Conservation (phyloP, 1,140 invertebrate genomes). For the Drosophila baimaii region DNA sequence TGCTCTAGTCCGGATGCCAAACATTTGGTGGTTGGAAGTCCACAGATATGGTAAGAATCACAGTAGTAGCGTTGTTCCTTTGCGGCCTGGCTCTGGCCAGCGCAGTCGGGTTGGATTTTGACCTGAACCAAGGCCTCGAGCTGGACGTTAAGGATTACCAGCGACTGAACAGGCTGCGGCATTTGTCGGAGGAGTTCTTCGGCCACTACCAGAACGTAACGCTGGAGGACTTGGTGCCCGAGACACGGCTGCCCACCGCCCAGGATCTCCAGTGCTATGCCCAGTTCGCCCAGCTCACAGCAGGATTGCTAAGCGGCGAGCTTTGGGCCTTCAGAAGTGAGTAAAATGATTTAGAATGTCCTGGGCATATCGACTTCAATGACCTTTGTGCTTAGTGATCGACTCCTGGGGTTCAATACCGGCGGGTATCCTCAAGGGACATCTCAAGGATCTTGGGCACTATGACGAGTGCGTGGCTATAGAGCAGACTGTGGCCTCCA, state of each 20-base stretch:
- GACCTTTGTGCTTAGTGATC: slow-evolving; percentile 42
- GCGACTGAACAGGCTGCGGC: slow-evolving; percentile 24
- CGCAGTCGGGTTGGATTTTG: background rate
- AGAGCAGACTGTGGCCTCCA: slow-evolving; percentile 17
- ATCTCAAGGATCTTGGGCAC: slow-evolving; percentile 61
- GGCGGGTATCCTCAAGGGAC: slow-evolving; percentile 55
- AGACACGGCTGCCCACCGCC: slow-evolving; percentile 21
- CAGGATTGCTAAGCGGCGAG: slow-evolving; percentile 15
- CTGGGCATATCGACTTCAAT: background rate
- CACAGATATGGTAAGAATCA: slow-evolving; percentile 26
- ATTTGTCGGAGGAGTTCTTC: slow-evolving; percentile 41
- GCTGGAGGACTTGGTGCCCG: slow-evolving; percentile 27
- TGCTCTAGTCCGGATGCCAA: slow-evolving; percentile 4
- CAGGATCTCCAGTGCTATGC: slow-evolving; percentile 59
- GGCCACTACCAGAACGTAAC: slow-evolving; percentile 40
- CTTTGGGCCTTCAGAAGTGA: slow-evolving; percentile 59
- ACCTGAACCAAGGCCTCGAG: background rate
- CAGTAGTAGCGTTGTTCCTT: slow-evolving; percentile 17
- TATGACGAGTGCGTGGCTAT: slow-evolving; percentile 67
- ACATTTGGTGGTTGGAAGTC: slow-evolving; percentile 11
- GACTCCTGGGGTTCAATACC: slow-evolving; percentile 73
- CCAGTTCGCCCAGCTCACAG: slow-evolving; percentile 35
- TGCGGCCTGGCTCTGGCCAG: slow-evolving; percentile 25
- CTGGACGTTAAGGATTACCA: slow-evolving; percentile 39
- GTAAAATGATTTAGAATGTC: background rate